phyloP scores from a whole-genome alignment of 2,797 vertebrate species.

The Carduelis carduelis region DNA sequence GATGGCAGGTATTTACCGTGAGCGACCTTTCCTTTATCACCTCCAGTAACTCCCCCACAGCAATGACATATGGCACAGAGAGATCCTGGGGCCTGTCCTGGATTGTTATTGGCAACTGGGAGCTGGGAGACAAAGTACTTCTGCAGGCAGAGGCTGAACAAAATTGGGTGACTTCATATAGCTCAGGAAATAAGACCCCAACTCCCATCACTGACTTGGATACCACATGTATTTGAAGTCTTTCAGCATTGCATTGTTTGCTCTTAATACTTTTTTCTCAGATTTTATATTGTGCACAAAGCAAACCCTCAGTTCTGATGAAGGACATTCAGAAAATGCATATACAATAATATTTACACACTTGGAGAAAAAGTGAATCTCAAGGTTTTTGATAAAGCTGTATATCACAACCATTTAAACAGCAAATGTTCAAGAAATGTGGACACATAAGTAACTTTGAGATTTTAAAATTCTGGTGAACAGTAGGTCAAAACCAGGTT shows the following conservation, averaged over 20 bases:
- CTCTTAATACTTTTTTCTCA: not conserved
- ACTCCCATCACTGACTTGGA: not conserved
- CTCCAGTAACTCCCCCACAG: conserved; percentile 56
- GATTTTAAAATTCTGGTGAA: not conserved
- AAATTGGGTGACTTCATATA: not conserved
- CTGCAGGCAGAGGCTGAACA: not conserved
- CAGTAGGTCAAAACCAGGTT: not conserved
- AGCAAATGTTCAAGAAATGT: not conserved
- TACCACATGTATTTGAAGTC: not conserved
- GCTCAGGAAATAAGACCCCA: not conserved
- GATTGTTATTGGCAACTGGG: conserved; percentile 48
- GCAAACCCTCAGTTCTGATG: not conserved
- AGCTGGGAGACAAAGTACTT: conserved; percentile 18
- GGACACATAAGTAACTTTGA: not conserved
- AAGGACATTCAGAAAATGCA: not conserved
- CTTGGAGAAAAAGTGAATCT: not conserved
- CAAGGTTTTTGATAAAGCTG: not conserved
- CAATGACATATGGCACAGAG: conserved; percentile 71
- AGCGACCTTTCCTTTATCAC: conserved; percentile 66
- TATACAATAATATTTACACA: not conserved
- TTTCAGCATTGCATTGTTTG: not conserved
- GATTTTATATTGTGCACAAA: not conserved
- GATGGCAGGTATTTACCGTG: conserved; percentile 78
- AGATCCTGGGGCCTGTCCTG: conserved; percentile 32
- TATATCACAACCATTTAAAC: not conserved